Conservation (phyloP, 2,797 vertebrate genomes). For the Muscicapa comitata region DNA sequence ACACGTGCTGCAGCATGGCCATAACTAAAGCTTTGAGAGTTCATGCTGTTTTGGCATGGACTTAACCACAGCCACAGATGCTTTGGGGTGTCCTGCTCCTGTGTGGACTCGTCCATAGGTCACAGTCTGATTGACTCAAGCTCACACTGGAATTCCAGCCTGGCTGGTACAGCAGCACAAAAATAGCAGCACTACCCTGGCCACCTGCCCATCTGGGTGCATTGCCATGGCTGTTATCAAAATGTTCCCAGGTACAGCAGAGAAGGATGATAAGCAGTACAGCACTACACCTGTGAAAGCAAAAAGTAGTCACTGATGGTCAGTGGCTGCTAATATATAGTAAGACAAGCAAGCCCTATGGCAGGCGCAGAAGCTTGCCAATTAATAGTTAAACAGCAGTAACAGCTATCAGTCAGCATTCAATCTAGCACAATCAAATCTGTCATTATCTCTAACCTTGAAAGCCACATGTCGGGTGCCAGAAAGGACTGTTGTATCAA, state of each 20-base stretch:
- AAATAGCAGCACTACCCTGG: neutral
- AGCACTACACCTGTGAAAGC: neutral
- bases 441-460: neutral
- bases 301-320: neutral
- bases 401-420: neutral
- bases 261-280: neutral
- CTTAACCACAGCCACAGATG: neutral
- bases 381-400: neutral
- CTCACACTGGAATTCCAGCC: neutral
- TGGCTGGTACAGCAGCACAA: neutral
- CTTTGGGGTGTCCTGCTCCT: neutral
- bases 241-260: neutral
- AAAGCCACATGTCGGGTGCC: neutral
- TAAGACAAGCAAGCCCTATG: neutral
- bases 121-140: neutral
- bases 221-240: neutral
- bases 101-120: rapidly evolving
- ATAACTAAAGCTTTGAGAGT: neutral
- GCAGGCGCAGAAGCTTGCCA: neutral
- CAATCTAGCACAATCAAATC: neutral
- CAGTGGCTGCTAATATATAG: neutral
- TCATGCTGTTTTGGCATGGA: neutral
- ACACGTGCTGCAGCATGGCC: neutral
- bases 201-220: neutral
- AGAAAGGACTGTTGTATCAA: neutral